Conservation (phyloP, 2,797 vertebrate genomes). For the Acrossocheilus wenchowensis region DNA sequence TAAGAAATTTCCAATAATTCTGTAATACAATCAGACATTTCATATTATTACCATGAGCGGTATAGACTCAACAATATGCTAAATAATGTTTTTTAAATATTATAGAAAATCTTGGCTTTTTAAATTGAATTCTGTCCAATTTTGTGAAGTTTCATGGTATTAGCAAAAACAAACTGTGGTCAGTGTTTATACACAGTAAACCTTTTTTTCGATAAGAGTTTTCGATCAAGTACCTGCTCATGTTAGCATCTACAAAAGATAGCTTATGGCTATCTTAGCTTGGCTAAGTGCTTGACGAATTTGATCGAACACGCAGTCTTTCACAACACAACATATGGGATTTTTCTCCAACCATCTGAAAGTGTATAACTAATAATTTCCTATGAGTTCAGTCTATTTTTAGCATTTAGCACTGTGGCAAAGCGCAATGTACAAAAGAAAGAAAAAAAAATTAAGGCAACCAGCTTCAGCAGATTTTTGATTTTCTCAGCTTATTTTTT, state of each 20-base stretch:
- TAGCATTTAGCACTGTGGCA: neutral
- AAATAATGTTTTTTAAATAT: neutral
- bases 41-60: neutral
- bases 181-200: neutral
- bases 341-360: neutral
- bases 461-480: too few relatives aligned
- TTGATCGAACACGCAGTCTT: neutral
- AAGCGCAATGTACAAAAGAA: neutral
- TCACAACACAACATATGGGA: neutral
- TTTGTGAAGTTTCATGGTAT: neutral
- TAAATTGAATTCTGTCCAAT: neutral
- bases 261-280: neutral
- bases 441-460: too few relatives aligned
- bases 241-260: neutral
- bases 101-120: neutral
- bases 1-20: neutral
- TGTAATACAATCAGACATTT: neutral
- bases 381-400: neutral
- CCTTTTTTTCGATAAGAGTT: neutral
- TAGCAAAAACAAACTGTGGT: neutral
- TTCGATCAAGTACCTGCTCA: neutral
- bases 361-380: neutral
- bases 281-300: neutral
- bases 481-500: too few relatives aligned
- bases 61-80: neutral